These are phyloP conservation scores for Saccopteryx leptura DNA, from an alignment of 2,113 vertebrate species.

Conservation along the genomic window DNA sequence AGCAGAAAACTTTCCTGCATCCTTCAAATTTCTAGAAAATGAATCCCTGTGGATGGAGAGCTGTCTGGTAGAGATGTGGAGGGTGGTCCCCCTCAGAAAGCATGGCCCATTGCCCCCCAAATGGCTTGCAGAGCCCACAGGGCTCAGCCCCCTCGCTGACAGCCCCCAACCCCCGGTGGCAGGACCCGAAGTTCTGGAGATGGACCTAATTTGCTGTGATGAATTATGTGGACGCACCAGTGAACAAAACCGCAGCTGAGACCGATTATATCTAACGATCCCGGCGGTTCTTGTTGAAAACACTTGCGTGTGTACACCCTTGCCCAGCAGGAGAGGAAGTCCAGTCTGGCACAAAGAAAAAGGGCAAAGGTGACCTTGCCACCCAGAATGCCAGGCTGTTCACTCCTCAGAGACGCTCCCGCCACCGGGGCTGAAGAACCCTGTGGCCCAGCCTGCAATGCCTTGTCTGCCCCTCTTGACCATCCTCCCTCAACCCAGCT, in stretches of 20 bases:
- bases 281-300: constrained; percentile 87
- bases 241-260: constrained; percentile 91
- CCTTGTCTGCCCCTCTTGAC: neutral
- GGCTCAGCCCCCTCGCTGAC: constrained; percentile 71
- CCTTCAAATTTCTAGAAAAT: constrained; percentile 10
- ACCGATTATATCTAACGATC: constrained; percentile 90
- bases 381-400: neutral
- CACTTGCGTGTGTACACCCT: constrained; percentile 85
- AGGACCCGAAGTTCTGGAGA: constrained; percentile 86
- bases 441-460: neutral
- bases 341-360: constrained; percentile 65
- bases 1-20: neutral
- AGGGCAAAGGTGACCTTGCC: constrained; percentile 14
- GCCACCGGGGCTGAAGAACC: neutral
- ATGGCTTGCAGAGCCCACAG: constrained; percentile 75
- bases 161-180: constrained; percentile 79
- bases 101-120: neutral
- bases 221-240: constrained; percentile 89
- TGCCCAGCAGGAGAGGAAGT: constrained; percentile 81
- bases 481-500: neutral
- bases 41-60: neutral
- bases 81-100: neutral
- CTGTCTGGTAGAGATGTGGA: neutral
- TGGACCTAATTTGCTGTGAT: constrained; percentile 90
- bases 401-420: neutral